Base-by-base conservation (phyloP, 92 coral and sea anemone species). In the Epizoanthus scotinus region DNA sequence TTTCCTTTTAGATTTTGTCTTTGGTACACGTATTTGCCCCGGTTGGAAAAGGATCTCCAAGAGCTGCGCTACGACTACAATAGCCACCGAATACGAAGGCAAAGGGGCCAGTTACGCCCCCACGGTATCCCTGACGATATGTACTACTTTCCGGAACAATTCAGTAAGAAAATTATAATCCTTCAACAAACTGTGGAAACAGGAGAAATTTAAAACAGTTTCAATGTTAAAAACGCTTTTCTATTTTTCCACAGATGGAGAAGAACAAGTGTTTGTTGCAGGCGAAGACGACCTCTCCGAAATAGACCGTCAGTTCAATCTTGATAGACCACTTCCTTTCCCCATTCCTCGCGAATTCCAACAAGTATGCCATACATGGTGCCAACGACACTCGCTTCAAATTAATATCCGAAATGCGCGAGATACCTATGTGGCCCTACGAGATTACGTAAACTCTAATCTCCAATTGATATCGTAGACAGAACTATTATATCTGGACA, bases 41-140 rank as follows among this genome's bases (percentile, higher is more conserved):
- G 68, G 7, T 47, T 85, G 5, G 64, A 85, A 59, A 67, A 14
- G 44, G 84, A 85, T 26, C 72, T 85, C 42, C 40, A 55, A 57
- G 88, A 78, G 20, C 67, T 85, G 6, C 78, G 65, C 67, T 31
- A 77, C 17, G 88, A 80, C 7, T 78, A 85, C 79, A 85, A 85
- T 29, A 75, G 70, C 36, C 82, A 78, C 21, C 78, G 78, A 10
- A 77, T 78, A 56, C 70, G 84, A 34, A 67, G 49, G 44, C 88
- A 85, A 57, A 85, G 34, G 72, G 84, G 75, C 34, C 36, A 22
- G 59, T 66, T 85, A 22, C 60, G 88, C 66, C 84, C 88, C 27
- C 84, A 79, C 52, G 88, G 88, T 25, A 47, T 40, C 49, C 88
- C 88, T 21, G 88, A 84, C 69, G 88, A 84, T 84, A 84, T 77